Evolutionary conservation across 2,888 invertebrate species (phyloP).

Genomic region (Cryptus armator): DNA sequence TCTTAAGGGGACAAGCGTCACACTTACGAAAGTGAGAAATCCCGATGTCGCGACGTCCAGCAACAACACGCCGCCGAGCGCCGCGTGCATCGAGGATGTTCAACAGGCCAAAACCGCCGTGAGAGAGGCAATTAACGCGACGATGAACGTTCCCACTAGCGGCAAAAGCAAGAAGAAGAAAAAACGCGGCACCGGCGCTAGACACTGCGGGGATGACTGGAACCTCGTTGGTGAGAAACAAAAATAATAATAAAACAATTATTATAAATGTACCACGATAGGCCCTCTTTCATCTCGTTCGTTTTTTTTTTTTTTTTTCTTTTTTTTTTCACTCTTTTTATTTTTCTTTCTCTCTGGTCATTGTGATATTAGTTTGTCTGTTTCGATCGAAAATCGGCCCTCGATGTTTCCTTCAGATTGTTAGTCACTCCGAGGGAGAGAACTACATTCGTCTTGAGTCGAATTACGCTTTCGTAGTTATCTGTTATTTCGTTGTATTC

Average conservation of each 20-base stretch:
- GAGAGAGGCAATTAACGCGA: conserved; percentile 76
- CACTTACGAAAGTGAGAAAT: conserved; percentile 82
- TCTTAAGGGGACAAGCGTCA: conserved; percentile 83
- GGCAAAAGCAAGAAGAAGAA: conserved; percentile 83
- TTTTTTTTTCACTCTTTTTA: conserved; percentile 25
- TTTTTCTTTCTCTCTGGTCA: conserved; percentile 16
- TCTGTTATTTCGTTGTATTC: conserved; percentile 15
- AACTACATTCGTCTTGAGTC: conserved; percentile 6
- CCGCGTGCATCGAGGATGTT: conserved; percentile 68
- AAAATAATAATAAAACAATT: conserved; percentile 74
- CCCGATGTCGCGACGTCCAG: conserved; percentile 53
- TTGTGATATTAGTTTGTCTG: conserved; percentile 25
- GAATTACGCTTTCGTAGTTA: conserved; percentile 17
- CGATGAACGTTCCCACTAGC: conserved; percentile 69
- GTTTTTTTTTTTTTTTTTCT: conserved; percentile 28
- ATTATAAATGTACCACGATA: conserved; percentile 54
- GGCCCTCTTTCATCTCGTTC: conserved; percentile 51
- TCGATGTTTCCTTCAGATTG: conserved; percentile 28
- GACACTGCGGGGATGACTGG: conserved; percentile 84
- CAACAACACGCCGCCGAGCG: conserved; percentile 64
- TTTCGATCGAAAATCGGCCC: conserved; percentile 22
- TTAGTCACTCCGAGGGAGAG: conserved; percentile 17
- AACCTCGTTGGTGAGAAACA: conserved; percentile 85
- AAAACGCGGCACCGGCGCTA: conserved; percentile 82
- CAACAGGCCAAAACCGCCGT: conserved; percentile 73